These are phyloP conservation scores for Dromas ardeola DNA, from an alignment of 2,113 vertebrate genomes.

Conservation along the genomic window DNA sequence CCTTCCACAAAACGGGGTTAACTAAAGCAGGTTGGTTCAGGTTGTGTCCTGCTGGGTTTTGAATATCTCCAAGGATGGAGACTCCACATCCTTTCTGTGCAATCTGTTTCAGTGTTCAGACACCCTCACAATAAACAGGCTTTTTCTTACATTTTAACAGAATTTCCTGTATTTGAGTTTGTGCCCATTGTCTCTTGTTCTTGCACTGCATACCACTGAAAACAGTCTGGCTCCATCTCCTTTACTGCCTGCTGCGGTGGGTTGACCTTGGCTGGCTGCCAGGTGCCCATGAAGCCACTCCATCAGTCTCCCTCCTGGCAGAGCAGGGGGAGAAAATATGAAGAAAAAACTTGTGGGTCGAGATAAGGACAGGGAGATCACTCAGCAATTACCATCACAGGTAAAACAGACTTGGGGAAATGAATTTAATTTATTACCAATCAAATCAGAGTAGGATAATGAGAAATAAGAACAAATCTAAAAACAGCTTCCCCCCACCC, in stretches of 20 bases:
- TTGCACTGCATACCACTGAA: background rate
- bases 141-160: background rate
- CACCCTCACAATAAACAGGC: background rate
- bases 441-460: background rate
- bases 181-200: background rate
- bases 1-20: background rate
- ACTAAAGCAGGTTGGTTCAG: background rate
- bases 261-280: background rate
- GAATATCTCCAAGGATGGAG: background rate
- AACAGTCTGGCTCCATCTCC: background rate
- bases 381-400: background rate
- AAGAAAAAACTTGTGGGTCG: accelerated
- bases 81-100: background rate
- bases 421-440: background rate
- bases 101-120: background rate
- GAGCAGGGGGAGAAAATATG: background rate
- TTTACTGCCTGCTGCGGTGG: background rate
- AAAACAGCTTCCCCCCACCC: accelerated
- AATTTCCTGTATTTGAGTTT: background rate
- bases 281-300: background rate
- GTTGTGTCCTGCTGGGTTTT: background rate
- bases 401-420: background rate
- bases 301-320: background rate
- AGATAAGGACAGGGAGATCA: background rate
- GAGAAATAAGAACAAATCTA: background rate